Percentiles rank a stretch among this genome's conserved stretches.
Evolutionary conservation across 2,888 invertebrate species (phyloP).

Genomic region (Scaptomyza tumidula): DNA sequence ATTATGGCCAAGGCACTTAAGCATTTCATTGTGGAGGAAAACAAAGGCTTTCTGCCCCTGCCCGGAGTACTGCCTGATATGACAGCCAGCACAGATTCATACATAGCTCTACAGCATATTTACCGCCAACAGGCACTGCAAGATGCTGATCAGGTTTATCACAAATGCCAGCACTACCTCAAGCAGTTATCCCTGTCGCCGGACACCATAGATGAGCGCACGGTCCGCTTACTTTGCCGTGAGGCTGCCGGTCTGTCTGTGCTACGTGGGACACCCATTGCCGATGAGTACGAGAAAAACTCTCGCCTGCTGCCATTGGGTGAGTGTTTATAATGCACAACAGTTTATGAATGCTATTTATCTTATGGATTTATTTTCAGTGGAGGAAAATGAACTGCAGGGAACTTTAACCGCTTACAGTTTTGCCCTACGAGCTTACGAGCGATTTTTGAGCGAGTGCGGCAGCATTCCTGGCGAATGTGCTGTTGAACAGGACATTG

Average conservation of each 20-base stretch:
- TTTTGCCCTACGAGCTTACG: conserved; percentile 94
- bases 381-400: conserved; percentile 91
- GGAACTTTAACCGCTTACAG: conserved; percentile 95
- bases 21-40: conserved; percentile 94
- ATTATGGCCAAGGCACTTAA: conserved; percentile 94
- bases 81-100: conserved; percentile 97
- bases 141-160: conserved; percentile 92
- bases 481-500: conserved; percentile 95
- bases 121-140: conserved; percentile 92
- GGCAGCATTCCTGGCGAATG: conserved; percentile 95
- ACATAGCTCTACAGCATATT: conserved; percentile 94
- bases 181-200: conserved; percentile 91
- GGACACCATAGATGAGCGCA: conserved; percentile 90
- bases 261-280: conserved; percentile 91
- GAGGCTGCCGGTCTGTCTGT: conserved; percentile 93
- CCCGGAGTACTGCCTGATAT: conserved; percentile 97
- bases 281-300: conserved; percentile 91
- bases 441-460: conserved; percentile 94
- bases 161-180: conserved; percentile 92
- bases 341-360: background rate
- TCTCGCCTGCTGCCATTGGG: conserved; percentile 87
- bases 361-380: conserved; percentile 81
- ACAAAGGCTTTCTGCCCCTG: conserved; percentile 91
- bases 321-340: conserved; percentile 61
- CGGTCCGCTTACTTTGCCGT: conserved; percentile 94